These are phyloP conservation scores for Hylia prasina DNA, from an alignment of 2,113 vertebrate species.

Conservation along the genomic window DNA sequence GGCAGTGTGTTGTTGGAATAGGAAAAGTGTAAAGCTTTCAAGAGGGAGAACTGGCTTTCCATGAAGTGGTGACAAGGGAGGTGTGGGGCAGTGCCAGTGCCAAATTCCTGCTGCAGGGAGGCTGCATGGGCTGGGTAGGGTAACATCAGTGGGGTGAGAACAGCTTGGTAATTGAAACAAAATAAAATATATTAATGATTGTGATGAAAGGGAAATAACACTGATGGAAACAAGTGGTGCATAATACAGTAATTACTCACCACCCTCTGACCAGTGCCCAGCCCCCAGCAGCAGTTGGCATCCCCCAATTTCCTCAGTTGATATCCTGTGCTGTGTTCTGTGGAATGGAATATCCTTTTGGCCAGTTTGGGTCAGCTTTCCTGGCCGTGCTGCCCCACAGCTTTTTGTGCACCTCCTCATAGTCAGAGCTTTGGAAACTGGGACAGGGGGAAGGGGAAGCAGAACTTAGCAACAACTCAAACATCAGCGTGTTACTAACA, in stretches of 20 bases:
- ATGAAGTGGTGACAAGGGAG: fast-evolving
- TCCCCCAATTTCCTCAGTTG: neutral
- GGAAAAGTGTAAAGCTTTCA: neutral
- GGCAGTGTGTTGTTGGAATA: neutral
- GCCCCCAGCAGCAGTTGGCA: neutral
- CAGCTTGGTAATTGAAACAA: neutral
- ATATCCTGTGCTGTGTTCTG: neutral
- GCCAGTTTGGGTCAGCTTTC: neutral
- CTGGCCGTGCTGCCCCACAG: neutral
- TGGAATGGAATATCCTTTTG: neutral
- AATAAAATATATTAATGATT: neutral
- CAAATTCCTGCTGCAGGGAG: neutral
- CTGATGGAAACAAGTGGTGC: neutral
- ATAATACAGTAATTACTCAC: neutral
- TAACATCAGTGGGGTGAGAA: neutral
- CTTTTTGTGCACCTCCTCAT: neutral
- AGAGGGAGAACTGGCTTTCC: neutral
- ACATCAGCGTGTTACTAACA: neutral
- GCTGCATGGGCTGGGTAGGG: fast-evolving
- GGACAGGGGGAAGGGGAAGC: neutral
- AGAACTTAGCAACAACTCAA: neutral
- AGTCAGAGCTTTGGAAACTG: neutral
- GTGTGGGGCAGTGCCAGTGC: neutral
- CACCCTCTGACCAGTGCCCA: neutral
- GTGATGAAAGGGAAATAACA: neutral